Evolutionary conservation across 2,888 invertebrate species (phyloP).

Genomic region (Corythucha ciliata): DNA sequence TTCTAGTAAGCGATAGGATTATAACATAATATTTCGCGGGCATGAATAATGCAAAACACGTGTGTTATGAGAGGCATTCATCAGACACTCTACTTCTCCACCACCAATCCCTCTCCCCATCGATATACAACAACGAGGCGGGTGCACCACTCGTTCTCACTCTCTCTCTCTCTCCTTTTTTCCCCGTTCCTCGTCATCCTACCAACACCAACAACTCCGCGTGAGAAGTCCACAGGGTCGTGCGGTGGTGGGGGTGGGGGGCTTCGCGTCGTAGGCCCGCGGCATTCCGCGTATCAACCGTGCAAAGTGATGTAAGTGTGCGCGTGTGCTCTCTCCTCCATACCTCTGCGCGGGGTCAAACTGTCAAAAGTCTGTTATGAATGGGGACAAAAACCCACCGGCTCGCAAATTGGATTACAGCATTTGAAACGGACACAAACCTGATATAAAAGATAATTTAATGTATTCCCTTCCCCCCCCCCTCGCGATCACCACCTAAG

Average conservation of each 20-base stretch:
- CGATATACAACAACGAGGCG: not conserved
- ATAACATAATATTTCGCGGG: conserved; percentile 31
- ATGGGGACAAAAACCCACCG: conserved; percentile 7
- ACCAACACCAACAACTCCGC: conserved; percentile 7
- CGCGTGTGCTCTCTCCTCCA: not conserved
- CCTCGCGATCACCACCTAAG: not conserved
- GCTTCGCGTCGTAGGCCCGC: too few relatives aligned
- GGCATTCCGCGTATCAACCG: too few relatives aligned
- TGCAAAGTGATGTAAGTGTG: too few relatives aligned
- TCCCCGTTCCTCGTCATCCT: not conserved
- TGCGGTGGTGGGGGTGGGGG: too few relatives aligned
- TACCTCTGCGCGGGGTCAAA: conserved; percentile 1
- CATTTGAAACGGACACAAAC: conserved; percentile 27
- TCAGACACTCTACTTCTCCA: conserved; percentile 15
- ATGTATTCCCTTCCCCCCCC: conserved; percentile 18
- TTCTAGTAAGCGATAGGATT: conserved; percentile 29
- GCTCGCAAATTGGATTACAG: conserved; percentile 25
- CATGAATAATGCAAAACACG: conserved; percentile 31
- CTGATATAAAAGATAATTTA: conserved; percentile 30
- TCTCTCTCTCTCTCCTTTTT: not conserved
- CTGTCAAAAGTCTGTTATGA: conserved; percentile 11
- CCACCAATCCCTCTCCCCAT: not conserved
- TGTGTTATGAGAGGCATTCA: conserved; percentile 29
- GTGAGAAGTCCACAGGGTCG: too few relatives aligned
- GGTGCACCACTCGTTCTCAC: not conserved